Percentiles rank a stretch among this genome's conserved stretches.
Evolutionary conservation across 2,888 invertebrate species (phyloP).

Genomic region (Conchocele bisecta): DNA sequence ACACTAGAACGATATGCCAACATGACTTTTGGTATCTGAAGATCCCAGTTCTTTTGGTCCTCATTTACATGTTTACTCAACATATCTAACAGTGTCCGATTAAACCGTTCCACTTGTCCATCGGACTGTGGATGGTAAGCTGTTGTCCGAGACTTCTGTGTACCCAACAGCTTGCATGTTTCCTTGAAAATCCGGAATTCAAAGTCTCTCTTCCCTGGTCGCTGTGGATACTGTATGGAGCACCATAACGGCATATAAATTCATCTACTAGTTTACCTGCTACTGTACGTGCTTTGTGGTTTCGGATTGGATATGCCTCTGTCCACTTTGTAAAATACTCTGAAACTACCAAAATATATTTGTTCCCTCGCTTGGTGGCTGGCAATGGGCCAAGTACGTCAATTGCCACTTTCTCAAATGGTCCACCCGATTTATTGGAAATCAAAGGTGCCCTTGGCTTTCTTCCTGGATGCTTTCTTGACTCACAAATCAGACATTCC

Average conservation of each 20-base stretch:
- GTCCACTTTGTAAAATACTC: constrained; percentile 32
- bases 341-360: constrained; percentile 11
- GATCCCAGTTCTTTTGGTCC: background rate
- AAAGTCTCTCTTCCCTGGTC: constrained; percentile 22
- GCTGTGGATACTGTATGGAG: constrained; percentile 7
- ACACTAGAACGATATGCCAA: background rate
- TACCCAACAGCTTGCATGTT: constrained; percentile 15
- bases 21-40: background rate
- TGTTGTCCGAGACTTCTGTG: constrained; percentile 17
- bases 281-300: constrained; percentile 15
- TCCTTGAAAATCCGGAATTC: constrained; percentile 10
- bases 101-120: constrained; percentile 23
- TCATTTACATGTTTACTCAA: background rate
- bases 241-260: constrained; percentile 11
- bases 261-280: constrained; percentile 8
- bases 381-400: constrained; percentile 19
- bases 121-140: constrained; percentile 17
- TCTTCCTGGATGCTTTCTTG: constrained; percentile 1
- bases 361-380: constrained; percentile 3
- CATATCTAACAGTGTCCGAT: background rate
- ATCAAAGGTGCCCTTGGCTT: background rate
- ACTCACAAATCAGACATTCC: constrained; percentile 1
- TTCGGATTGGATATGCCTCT: constrained; percentile 12
- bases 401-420: constrained; percentile 7
- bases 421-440: background rate